phyloP scores from a whole-genome alignment of 1,140 invertebrate species.

The Chionoecetes opilio region DNA sequence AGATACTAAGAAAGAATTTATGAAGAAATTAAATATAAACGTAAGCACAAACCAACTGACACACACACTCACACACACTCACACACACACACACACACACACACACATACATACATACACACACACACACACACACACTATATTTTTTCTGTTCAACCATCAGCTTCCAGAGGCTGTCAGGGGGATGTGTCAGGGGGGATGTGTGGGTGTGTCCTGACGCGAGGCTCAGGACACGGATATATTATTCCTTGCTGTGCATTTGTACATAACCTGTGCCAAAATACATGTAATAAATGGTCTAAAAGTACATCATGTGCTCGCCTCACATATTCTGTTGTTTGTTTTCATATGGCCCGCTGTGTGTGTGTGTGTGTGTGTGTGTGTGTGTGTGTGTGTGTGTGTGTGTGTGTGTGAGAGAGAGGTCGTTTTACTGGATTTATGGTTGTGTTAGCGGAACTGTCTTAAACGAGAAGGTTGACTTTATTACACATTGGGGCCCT shows the following conservation, averaged over 20 bases:
- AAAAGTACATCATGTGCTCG: not conserved
- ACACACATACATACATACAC: not conserved
- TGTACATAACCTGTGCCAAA: constrained; percentile 6
- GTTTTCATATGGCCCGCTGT: not conserved
- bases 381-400: constrained; percentile 25
- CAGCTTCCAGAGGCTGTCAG: not conserved
- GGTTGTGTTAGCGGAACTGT: not conserved
- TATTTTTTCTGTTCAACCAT: not conserved
- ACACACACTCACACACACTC: not conserved
- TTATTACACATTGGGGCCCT: no score
- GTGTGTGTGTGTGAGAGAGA: not conserved
- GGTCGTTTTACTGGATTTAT: not conserved
- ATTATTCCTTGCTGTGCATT: not conserved
- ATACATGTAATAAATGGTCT: constrained; percentile 21
- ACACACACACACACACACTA: not conserved
- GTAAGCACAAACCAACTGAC: no score
- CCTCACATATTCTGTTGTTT: not conserved
- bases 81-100: constrained; percentile 46
- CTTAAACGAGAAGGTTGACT: no score
- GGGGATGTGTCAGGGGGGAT: no score
- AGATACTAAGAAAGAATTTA: not conserved
- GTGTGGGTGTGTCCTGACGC: not conserved
- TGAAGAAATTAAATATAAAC: not conserved
- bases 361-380: not conserved
- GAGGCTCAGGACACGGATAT: not conserved